Conservation (phyloP, 1,140 invertebrate species). For the Eueides isabella region DNA sequence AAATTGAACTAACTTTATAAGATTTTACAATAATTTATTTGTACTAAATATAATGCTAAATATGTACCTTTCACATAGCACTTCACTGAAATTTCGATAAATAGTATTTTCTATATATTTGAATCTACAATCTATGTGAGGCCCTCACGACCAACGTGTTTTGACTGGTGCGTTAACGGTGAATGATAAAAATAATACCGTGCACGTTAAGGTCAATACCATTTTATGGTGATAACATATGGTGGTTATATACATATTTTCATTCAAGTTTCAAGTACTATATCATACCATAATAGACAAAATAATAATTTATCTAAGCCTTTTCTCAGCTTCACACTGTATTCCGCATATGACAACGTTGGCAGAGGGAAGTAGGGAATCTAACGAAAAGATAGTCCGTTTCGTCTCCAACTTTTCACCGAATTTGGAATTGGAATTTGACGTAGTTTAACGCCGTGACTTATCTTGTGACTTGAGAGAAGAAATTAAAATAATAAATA, state of each 20-base stretch:
- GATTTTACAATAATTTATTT: not conserved
- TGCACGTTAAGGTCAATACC: constrained; percentile 22
- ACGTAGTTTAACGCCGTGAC: no score
- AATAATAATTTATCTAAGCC: no score
- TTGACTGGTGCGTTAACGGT: constrained; percentile 27
- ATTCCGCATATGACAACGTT: no score
- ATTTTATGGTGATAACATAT: constrained; percentile 22
- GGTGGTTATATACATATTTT: not conserved
- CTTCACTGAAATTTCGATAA: not conserved
- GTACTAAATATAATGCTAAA: not conserved
- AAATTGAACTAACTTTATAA: no score
- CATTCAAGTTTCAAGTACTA: not conserved
- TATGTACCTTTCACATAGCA: not conserved
- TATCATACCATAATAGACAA: no score
- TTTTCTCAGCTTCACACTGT: no score
- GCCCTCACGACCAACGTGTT: constrained; percentile 37
- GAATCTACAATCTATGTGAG: not conserved
- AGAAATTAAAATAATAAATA: no score
- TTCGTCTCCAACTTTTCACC: no score
- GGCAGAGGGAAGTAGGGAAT: no score
- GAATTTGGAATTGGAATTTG: no score
- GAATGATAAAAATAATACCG: constrained; percentile 42
- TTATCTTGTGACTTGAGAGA: no score
- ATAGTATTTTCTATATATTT: not conserved
- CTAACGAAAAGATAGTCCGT: no score